These are phyloP conservation scores for Pocillopora verrucosa DNA, from an alignment of 64 coral and sea anemone genomes.

Conservation along the genomic window DNA sequence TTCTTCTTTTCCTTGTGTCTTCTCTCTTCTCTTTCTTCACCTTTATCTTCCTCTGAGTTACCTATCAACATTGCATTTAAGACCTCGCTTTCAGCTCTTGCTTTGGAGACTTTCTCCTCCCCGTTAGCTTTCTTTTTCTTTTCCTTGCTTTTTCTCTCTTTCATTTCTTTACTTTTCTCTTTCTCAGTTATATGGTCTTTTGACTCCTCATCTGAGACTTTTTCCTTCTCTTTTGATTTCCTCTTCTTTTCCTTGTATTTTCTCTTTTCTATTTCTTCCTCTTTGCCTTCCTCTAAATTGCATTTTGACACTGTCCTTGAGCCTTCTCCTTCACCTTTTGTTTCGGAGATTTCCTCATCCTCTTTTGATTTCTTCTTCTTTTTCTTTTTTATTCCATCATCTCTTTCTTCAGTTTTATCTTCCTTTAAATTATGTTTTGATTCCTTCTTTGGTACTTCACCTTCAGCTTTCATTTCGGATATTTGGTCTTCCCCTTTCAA, in stretches of 20 bases:
- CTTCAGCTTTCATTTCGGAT: neutral
- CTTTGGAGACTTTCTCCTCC: neutral
- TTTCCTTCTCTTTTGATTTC: neutral
- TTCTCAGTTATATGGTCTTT: conserved; percentile 9
- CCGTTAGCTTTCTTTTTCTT: neutral
- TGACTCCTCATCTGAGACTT: neutral
- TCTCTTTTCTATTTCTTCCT: neutral
- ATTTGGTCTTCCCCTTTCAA: neutral
- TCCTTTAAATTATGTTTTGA: neutral
- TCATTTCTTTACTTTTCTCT: neutral
- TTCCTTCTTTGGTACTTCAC: neutral
- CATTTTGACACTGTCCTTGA: neutral
- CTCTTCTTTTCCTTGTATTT: conserved; percentile 18
- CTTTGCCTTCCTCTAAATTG: neutral
- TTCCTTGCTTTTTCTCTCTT: conserved; percentile 17
- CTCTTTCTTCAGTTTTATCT: neutral
- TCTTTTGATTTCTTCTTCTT: conserved; percentile 42
- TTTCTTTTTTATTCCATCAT: neutral
- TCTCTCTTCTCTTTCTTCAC: neutral
- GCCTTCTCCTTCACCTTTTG: neutral
- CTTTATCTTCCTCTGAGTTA: neutral
- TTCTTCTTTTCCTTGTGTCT: conserved; percentile 24
- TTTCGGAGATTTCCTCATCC: neutral
- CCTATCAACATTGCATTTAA: neutral
- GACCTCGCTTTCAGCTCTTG: neutral